phyloP scores from a whole-genome alignment of 1,140 invertebrate genomes.

The Ceratina calcarata region DNA sequence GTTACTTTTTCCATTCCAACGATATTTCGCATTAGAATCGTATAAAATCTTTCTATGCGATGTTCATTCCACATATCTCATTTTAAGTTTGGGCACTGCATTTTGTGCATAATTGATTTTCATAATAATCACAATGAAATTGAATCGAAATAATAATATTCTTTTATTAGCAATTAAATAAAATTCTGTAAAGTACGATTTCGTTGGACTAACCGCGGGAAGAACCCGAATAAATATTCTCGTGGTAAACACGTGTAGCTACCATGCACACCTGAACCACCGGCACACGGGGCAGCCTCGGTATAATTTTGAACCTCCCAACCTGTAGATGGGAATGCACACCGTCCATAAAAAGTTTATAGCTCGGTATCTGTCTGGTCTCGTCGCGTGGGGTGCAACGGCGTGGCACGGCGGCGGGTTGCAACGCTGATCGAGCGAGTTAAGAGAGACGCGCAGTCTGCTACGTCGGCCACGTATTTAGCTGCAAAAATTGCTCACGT shows the following conservation, averaged over 20 bases:
- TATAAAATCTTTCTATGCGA: background rate
- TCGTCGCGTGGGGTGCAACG: background rate
- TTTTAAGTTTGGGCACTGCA: too few relatives aligned
- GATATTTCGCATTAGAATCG: too few relatives aligned
- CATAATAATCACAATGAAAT: background rate
- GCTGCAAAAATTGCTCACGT: conserved; percentile 40
- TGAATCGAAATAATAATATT: too few relatives aligned
- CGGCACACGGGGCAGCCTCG: background rate
- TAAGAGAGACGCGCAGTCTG: conserved; percentile 33
- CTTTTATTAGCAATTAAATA: too few relatives aligned
- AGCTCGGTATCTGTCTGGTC: conserved; percentile 26
- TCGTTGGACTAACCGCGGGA: too few relatives aligned
- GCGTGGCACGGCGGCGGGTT: too few relatives aligned
- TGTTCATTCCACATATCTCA: too few relatives aligned
- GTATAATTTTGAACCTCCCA: conserved; percentile 29
- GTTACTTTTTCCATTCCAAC: background rate
- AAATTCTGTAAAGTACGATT: too few relatives aligned
- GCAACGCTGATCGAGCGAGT: conserved; percentile 35
- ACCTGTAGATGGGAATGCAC: background rate
- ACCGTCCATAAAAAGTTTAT: conserved; percentile 54
- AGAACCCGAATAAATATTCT: too few relatives aligned
- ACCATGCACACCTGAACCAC: background rate
- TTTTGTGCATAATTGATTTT: too few relatives aligned
- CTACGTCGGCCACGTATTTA: conserved; percentile 39
- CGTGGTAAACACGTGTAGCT: too few relatives aligned